A percentile compares a stretch with the other conserved stretches of the same genome.
These are phyloP conservation scores for Nomada fucata DNA, from an alignment of 2,888 invertebrate genomes.

Conservation along the genomic window DNA sequence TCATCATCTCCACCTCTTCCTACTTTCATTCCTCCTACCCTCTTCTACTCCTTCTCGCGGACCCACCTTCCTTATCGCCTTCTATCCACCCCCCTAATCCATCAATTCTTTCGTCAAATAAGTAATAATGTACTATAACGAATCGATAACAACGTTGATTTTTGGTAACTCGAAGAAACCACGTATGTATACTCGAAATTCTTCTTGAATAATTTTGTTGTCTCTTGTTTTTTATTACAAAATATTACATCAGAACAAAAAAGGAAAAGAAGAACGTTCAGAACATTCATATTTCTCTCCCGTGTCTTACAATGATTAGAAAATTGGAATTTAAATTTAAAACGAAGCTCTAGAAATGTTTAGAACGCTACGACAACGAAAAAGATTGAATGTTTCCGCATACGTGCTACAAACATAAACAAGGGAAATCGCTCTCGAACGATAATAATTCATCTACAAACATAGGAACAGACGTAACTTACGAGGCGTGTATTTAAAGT, in stretches of 20 bases:
- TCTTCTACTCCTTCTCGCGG: background rate
- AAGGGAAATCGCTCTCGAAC: background rate
- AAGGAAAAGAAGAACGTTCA: background rate
- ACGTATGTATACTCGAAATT: background rate
- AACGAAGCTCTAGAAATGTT: too few relatives aligned
- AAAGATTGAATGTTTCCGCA: too few relatives aligned
- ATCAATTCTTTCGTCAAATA: constrained; percentile 6
- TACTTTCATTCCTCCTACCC: constrained; percentile 21
- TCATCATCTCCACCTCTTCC: constrained; percentile 1
- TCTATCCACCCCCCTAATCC: constrained; percentile 1
- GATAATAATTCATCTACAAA: constrained; percentile 4
- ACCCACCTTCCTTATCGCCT: constrained; percentile 7
- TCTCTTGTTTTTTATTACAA: background rate
- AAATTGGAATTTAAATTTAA: background rate
- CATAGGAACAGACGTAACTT: background rate
- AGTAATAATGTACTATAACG: constrained; percentile 18
- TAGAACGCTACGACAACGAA: too few relatives aligned
- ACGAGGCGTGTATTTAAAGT: background rate
- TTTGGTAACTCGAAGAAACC: background rate
- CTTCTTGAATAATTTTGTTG: background rate
- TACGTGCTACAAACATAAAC: too few relatives aligned
- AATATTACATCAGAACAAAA: background rate
- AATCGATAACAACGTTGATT: constrained; percentile 24
- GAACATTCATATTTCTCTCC: background rate
- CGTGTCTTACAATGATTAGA: background rate